These are phyloP conservation scores for Bergia sp. DNA, from an alignment of 92 coral and sea anemone genomes.

Conservation along the genomic window DNA sequence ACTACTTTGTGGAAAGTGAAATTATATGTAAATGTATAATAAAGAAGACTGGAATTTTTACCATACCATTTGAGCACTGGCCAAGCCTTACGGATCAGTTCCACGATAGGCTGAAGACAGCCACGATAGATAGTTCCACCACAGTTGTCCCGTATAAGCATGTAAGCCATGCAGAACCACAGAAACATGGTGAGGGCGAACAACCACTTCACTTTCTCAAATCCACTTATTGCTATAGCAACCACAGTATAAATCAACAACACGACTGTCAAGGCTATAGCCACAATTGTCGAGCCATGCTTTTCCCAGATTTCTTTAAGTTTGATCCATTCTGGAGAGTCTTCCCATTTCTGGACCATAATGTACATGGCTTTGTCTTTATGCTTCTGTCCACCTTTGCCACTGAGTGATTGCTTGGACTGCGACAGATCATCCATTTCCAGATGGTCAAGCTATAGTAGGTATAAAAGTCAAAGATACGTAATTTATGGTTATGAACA, in stretches of 20 bases:
- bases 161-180: slow-evolving; percentile 88
- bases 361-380: slow-evolving; percentile 50
- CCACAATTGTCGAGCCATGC: slow-evolving; percentile 57
- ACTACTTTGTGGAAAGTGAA: not conserved
- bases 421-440: slow-evolving; percentile 67
- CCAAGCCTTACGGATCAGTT: slow-evolving; percentile 62
- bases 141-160: slow-evolving; percentile 78
- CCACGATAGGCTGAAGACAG: slow-evolving; percentile 65
- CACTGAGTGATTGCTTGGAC: slow-evolving; percentile 68
- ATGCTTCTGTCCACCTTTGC: slow-evolving; percentile 46
- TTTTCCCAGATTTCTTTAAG: slow-evolving; percentile 60
- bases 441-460: slow-evolving; percentile 76
- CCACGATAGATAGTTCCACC: slow-evolving; percentile 69
- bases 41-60: not conserved
- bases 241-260: slow-evolving; percentile 70
- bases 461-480: not conserved
- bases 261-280: slow-evolving; percentile 35
- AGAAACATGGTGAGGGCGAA: slow-evolving; percentile 84
- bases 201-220: slow-evolving; percentile 78
- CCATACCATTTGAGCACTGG: slow-evolving; percentile 74
- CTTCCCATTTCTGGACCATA: slow-evolving; percentile 58
- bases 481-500: not conserved
- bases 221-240: slow-evolving; percentile 84
- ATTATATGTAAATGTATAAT: no score
- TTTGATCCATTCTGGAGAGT: slow-evolving; percentile 67